Evolutionary conservation across 2,888 invertebrate genomes (phyloP), one percentile per base, ranked within the genome.

Genomic region (Alloplasta piceator): DNA sequence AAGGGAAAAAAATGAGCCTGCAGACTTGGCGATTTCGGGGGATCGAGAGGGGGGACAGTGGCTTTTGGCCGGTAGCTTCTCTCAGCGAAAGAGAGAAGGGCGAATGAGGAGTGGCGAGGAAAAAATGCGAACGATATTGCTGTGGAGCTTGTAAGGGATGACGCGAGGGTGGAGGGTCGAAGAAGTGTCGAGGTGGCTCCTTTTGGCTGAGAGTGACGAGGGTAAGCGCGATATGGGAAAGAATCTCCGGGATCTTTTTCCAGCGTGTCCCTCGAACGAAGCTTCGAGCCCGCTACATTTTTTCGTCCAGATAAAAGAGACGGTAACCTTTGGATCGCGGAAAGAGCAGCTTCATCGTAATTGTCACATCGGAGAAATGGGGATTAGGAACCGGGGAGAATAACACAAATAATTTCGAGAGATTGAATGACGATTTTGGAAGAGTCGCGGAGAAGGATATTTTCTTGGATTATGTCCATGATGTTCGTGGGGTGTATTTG

Each of bases 71-170:
- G 38, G 39, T 48, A 26, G 26, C 26, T 26, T 26, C 26, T 26
- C 26, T 26, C 26, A 2, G 1, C 26, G 26, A 26, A 14, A 46
- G 50, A 60, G 79, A 41, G 26, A n/a, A 50, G 38, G 68, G 48
- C 3, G 39, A 41, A n/a, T 9, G 55, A 41, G 61, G 16, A 12
- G 43, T 10, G 46, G 16, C 50, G 61, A 43, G 16, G 46, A 43
- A 66, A 58, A 71, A 70, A 66, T 14, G 38, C 10, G 26, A n/a
- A 63, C n/a, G 9, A 56, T 56, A 56, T 56, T 56, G 26, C 55
- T 26, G 3, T 26, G 26, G 3, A 26, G 26, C 1, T 3, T 26
- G 26, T 26, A n/a, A 48, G 48, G n/a, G 48, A 10, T 48, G 26
- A 26, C 4, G 55, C 10, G 55, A 26, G 26, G 26, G 55, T 56